Evolutionary conservation across 2,888 invertebrate species (phyloP), one percentile per base, ranked within the genome.

Genomic region (Tolmerus cingulatus): DNA sequence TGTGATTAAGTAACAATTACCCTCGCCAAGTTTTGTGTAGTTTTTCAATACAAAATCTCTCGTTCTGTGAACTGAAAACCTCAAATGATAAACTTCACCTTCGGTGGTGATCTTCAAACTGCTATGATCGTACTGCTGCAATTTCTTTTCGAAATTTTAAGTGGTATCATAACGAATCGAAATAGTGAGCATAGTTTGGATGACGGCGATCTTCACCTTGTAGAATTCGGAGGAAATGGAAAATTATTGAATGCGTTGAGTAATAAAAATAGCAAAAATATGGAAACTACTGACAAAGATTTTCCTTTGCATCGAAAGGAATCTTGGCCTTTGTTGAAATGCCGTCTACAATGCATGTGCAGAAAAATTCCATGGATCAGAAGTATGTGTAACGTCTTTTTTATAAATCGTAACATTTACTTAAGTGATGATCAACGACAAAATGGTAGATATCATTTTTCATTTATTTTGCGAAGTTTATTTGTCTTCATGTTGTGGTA

Each of bases 311-410:
- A 74, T 34, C 57, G 88, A 34, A 88, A 88, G 77, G 86, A 88
- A 46, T 87, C 88, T 57, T 88, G 88, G 88, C 88, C 88, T 23
- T 43, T 87, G 51, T 86, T 84, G 4, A 88, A 88, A 40, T 51
- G 79, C 37, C 46, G 74, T 19, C 12, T 89, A 16, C 87, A 89
- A 79, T 90, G 90, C 85, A 87, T 90, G 27, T 90, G 90, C 87
- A 87, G 88, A 46, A 89, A 89, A 74, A 89, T 89, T 66, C 90
- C 90, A 77, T 90, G 90, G 89, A 86, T 90, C 5, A 89, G 88
- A 89, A 90, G 90, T 90, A 89, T 85, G 90, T 89, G 27, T 51
- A 51, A n/a, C n/a, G 88, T 19, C 27, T 2, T 81, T 23, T 66
- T 23, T 66, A 4, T 51, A 51, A 46, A 46, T 3, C 43, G 43